Percentiles rank a stretch among this genome's conserved stretches.
phyloP scores from a whole-genome alignment of 2,888 invertebrate species.

The Amphipyra tragopoginis region DNA sequence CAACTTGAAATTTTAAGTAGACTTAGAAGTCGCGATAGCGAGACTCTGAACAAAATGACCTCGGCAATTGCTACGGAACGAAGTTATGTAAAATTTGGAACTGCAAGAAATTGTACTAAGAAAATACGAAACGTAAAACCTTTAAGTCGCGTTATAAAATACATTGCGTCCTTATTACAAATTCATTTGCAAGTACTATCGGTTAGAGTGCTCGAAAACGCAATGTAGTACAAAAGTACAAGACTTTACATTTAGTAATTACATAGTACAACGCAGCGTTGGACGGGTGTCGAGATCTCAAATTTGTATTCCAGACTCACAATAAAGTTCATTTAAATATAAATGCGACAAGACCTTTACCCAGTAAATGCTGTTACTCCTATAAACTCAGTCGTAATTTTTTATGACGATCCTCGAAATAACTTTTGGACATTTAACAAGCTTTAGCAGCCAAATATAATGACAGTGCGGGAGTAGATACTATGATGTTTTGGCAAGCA shows the following conservation, averaged over 20 bases:
- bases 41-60: slow-evolving; percentile 47
- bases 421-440: slow-evolving; percentile 73
- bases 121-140: slow-evolving; percentile 34
- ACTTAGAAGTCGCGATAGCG: slow-evolving; percentile 51
- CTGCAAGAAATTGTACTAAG: slow-evolving; percentile 45
- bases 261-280: slow-evolving; percentile 62
- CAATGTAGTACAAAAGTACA: slow-evolving; percentile 44
- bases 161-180: slow-evolving; percentile 34
- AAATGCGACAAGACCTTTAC: slow-evolving; percentile 84
- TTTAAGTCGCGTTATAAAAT: slow-evolving; percentile 32
- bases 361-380: slow-evolving; percentile 79
- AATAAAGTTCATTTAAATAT: slow-evolving; percentile 87
- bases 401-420: slow-evolving; percentile 77
- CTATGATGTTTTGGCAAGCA: slow-evolving; percentile 4
- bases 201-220: slow-evolving; percentile 24
- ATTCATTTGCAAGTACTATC: slow-evolving; percentile 35
- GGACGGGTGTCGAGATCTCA: slow-evolving; percentile 79
- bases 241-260: slow-evolving; percentile 52
- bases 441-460: slow-evolving; percentile 71
- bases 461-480: slow-evolving; percentile 44
- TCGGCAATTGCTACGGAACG: slow-evolving; percentile 42
- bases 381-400: slow-evolving; percentile 79
- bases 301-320: slow-evolving; percentile 86
- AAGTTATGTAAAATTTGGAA: slow-evolving; percentile 45
- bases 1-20: slow-evolving; percentile 59